Evolutionary conservation across 37 sponge, comb jelly and placozoan genomes (phyloP).

Genomic region (Spongia lamella): DNA sequence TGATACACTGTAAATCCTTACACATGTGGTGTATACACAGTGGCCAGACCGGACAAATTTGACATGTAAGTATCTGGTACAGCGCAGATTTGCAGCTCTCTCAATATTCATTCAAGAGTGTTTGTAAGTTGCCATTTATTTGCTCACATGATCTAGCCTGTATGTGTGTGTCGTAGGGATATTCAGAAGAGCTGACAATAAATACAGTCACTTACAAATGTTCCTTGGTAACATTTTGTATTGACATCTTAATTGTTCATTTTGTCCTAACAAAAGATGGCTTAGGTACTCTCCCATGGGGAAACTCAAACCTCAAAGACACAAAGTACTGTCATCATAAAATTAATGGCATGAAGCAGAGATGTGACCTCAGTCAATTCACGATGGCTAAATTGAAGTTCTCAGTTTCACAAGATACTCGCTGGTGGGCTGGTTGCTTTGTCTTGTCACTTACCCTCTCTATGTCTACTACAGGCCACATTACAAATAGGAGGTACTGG

Average conservation of each 20-base stretch:
- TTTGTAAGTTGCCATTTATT: conserved; percentile 19
- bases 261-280: conserved; percentile 35
- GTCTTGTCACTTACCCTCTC: neutral
- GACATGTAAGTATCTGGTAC: conserved; percentile 63
- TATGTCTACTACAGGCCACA: conserved; percentile 44
- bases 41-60: conserved; percentile 86
- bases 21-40: no score
- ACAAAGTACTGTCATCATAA: neutral
- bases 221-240: conserved; percentile 24
- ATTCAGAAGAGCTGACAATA: conserved; percentile 62
- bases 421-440: no score
- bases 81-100: conserved; percentile 51
- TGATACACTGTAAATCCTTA: no score
- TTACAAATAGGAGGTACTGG: conserved; percentile 63
- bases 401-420: no score
- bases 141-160: no score
- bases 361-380: no score
- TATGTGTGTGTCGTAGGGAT: conserved; percentile 49
- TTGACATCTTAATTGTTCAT: no score
- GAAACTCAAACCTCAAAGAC: conserved; percentile 57
- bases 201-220: conserved; percentile 67
- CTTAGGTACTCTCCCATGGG: conserved; percentile 86
- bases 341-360: no score
- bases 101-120: conserved; percentile 14
- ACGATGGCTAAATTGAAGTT: no score